Evolutionary conservation across 2,888 invertebrate genomes (phyloP).

Genomic region (Shargacucullia verbasci): DNA sequence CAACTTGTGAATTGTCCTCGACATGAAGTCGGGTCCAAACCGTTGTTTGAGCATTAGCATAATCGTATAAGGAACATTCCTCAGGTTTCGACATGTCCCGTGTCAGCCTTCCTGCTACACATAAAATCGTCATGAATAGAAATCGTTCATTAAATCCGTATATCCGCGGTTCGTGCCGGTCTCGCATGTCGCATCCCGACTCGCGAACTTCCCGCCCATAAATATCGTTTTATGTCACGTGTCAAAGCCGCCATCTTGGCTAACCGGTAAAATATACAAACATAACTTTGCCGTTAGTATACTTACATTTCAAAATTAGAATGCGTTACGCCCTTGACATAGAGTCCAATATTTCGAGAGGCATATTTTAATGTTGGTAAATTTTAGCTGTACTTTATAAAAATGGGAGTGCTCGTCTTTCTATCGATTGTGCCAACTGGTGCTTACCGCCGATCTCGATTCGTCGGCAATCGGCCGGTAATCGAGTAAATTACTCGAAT

Average conservation of each 20-base stretch:
- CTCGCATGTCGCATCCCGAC: constrained; percentile 84
- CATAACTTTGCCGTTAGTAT: constrained; percentile 60
- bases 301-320: constrained; percentile 58
- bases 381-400: constrained; percentile 68
- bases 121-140: constrained; percentile 84
- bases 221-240: constrained; percentile 87
- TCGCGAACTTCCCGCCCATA: constrained; percentile 85
- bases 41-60: constrained; percentile 33
- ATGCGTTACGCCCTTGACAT: constrained; percentile 69
- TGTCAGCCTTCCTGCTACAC: constrained; percentile 64
- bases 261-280: constrained; percentile 72
- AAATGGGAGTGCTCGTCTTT: constrained; percentile 76
- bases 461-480: constrained; percentile 75
- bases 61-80: constrained; percentile 42
- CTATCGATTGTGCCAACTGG: constrained; percentile 88
- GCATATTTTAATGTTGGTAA: constrained; percentile 54
- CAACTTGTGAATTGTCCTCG: constrained; percentile 28
- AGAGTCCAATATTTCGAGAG: constrained; percentile 68
- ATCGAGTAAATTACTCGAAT: constrained; percentile 78
- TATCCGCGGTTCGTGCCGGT: constrained; percentile 84
- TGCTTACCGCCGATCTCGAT: constrained; percentile 86
- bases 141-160: constrained; percentile 78
- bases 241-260: constrained; percentile 84
- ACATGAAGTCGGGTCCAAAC: constrained; percentile 31
- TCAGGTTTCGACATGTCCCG: constrained; percentile 53